Evolutionary conservation across 1,140 invertebrate species (phyloP).

Genomic region (Solenopsis invicta): DNA sequence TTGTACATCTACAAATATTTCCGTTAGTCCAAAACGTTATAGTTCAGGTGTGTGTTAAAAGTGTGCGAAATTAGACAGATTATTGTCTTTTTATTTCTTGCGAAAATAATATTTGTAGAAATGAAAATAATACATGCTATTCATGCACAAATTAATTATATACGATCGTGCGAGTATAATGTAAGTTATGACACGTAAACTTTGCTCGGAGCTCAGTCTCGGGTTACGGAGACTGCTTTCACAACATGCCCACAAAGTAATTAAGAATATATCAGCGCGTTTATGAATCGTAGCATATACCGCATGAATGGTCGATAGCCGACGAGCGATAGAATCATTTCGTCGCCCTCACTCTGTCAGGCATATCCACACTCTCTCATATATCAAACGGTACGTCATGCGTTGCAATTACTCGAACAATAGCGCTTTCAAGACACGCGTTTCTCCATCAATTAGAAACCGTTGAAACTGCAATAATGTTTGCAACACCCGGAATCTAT

Average conservation of each 20-base stretch:
- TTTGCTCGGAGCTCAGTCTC: constrained; percentile 36
- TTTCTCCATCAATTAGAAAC: constrained; percentile 24
- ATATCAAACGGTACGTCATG: constrained; percentile 37
- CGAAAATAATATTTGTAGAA: background rate
- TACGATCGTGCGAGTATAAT: constrained; percentile 3
- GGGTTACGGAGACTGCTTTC: constrained; percentile 57
- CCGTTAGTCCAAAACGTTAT: background rate
- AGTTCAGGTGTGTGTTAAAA: background rate
- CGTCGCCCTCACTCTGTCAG: background rate
- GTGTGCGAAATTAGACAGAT: background rate
- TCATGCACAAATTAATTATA: constrained; percentile 4
- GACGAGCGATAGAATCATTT: constrained; percentile 42
- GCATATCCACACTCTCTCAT: constrained; percentile 8
- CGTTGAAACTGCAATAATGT: constrained; percentile 18
- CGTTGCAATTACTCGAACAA: constrained; percentile 30
- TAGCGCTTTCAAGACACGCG: constrained; percentile 9
- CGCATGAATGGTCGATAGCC: constrained; percentile 32
- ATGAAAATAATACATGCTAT: background rate
- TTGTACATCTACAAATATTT: background rate
- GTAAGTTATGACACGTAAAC: constrained; percentile 26
- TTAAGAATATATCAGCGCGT: constrained; percentile 68
- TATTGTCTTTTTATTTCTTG: background rate
- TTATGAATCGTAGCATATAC: constrained; percentile 56
- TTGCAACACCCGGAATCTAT: constrained; percentile 7
- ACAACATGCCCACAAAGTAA: constrained; percentile 52